phyloP scores from a whole-genome alignment of 2,888 invertebrate species.

The Andrena hattorfiana region DNA sequence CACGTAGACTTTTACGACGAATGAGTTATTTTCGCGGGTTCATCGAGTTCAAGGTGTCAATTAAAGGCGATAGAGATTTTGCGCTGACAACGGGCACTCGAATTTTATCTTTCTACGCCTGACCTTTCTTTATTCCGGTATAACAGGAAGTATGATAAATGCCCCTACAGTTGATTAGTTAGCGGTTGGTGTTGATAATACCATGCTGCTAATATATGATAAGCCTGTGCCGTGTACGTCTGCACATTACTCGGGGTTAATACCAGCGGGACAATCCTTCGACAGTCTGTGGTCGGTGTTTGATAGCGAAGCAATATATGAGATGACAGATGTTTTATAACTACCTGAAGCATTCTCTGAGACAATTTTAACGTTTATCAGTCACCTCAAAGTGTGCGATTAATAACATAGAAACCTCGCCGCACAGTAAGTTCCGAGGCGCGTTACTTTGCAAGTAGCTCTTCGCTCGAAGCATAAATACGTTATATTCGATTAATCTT shows the following conservation, averaged over 20 bases:
- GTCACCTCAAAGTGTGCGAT: conserved; percentile 6
- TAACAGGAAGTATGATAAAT: conserved; percentile 80
- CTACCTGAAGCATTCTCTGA: conserved; percentile 37
- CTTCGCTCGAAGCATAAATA: neutral
- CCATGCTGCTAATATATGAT: conserved; percentile 77
- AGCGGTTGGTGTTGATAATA: conserved; percentile 75
- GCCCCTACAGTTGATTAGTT: conserved; percentile 78
- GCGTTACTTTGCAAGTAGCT: neutral
- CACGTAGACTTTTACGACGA: neutral
- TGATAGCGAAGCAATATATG: conserved; percentile 16
- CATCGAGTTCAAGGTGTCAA: conserved; percentile 2
- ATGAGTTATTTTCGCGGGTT: conserved; percentile 29
- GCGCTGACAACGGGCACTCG: neutral
- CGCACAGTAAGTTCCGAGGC: neutral
- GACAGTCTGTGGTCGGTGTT: conserved; percentile 41
- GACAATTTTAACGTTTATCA: conserved; percentile 5
- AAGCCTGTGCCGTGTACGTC: conserved; percentile 58
- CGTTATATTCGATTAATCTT: neutral
- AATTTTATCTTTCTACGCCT: conserved; percentile 25
- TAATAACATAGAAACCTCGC: conserved; percentile 41
- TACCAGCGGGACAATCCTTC: conserved; percentile 34
- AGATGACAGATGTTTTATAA: conserved; percentile 58
- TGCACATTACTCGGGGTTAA: conserved; percentile 50
- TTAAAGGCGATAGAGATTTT: conserved; percentile 14
- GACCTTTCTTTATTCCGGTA: conserved; percentile 58